phyloP scores from a whole-genome alignment of 2,797 vertebrate genomes.

The Psittacula derbiana region DNA sequence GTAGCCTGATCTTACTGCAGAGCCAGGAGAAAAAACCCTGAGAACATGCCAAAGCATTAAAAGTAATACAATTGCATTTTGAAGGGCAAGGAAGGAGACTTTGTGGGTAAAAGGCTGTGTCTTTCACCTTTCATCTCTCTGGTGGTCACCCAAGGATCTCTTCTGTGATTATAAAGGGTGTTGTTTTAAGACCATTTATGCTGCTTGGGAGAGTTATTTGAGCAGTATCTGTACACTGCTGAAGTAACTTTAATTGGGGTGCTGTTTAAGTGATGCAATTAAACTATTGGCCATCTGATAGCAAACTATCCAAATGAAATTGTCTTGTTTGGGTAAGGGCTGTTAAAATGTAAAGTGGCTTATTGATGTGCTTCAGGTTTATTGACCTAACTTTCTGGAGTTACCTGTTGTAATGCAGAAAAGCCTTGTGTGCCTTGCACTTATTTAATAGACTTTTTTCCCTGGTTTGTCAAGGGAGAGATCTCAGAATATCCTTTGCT shows the following conservation, averaged over 20 bases:
- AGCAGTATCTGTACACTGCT: background rate
- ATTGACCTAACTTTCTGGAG: background rate
- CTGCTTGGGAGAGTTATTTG: conserved; percentile 1
- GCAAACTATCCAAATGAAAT: conserved; percentile 6
- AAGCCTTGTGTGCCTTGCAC: background rate
- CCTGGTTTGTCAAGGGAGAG: background rate
- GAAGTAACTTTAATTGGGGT: conserved; percentile 1
- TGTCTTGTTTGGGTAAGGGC: background rate
- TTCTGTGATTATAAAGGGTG: background rate
- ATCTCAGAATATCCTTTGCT: background rate
- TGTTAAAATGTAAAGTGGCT: conserved; percentile 14
- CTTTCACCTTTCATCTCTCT: background rate
- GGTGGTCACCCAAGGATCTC: background rate
- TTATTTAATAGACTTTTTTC: background rate
- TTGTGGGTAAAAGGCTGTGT: background rate
- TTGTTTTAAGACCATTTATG: background rate
- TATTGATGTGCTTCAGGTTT: background rate
- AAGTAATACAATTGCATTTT: background rate
- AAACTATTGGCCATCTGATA: conserved; percentile 2
- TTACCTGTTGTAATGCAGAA: background rate
- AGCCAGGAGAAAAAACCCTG: background rate
- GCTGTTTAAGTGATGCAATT: background rate
- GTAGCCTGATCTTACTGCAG: conserved; percentile 24
- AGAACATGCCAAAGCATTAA: background rate
- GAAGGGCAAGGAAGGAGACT: background rate